phyloP scores from a whole-genome alignment of 1,140 invertebrate genomes.

The Ceratitis capitata region DNA sequence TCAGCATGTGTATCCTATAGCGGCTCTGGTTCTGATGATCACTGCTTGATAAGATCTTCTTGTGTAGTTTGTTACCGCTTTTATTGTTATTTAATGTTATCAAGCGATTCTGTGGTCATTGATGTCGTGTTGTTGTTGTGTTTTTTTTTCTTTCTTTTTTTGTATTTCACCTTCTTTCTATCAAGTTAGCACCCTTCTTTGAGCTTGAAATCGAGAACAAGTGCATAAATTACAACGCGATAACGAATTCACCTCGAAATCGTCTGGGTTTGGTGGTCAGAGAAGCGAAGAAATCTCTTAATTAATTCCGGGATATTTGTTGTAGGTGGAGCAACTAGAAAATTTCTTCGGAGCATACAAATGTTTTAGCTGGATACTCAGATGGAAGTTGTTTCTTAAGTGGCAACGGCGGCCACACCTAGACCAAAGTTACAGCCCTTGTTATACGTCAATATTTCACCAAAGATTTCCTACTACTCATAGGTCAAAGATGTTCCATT shows the following conservation, averaged over 20 bases:
- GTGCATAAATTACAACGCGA: conserved; percentile 42
- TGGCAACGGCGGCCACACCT: no score
- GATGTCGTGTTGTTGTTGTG: neutral
- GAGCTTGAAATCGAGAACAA: conserved; percentile 7
- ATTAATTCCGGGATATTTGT: no score
- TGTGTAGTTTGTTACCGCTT: conserved; percentile 35
- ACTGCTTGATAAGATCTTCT: conserved; percentile 33
- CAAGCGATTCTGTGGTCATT: neutral
- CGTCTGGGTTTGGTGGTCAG: no score
- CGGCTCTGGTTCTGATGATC: conserved; percentile 30
- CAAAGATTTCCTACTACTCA: no score
- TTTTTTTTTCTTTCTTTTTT: neutral
- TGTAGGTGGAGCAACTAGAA: no score
- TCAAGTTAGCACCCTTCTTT: neutral
- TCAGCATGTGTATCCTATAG: neutral
- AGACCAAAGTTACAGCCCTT: no score
- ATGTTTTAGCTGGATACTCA: no score
- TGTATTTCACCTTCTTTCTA: neutral
- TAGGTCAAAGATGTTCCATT: no score
- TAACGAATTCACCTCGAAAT: conserved; percentile 28
- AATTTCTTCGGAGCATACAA: no score
- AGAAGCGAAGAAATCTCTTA: no score
- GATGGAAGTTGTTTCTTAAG: no score
- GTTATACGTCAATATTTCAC: no score
- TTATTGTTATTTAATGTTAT: conserved; percentile 16